Evolutionary conservation across 2,113 vertebrate genomes (phyloP).

Genomic region (Malurus melanocephalus): DNA sequence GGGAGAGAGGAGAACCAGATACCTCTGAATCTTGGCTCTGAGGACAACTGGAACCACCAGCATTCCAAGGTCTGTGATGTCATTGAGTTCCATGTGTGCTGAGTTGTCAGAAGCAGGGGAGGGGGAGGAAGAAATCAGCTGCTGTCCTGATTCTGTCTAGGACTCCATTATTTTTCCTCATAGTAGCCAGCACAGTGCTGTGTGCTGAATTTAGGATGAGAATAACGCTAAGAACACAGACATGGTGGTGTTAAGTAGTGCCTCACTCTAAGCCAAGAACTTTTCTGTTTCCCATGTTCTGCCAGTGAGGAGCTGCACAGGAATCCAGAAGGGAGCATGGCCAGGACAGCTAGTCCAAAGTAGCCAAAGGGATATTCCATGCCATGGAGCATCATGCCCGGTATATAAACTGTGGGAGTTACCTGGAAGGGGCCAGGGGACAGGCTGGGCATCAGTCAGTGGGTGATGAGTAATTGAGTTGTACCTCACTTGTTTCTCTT

Average conservation of each 20-base stretch:
- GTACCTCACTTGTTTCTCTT: background rate
- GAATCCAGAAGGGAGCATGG: background rate
- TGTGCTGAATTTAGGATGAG: background rate
- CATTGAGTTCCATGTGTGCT: background rate
- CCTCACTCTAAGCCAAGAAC: background rate
- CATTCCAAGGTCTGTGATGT: conserved; percentile 21
- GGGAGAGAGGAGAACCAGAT: background rate
- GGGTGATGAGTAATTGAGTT: background rate
- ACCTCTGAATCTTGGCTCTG: background rate
- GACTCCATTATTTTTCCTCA: background rate
- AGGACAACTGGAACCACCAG: background rate
- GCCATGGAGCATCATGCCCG: background rate
- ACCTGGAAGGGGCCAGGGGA: background rate
- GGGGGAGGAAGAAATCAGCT: background rate
- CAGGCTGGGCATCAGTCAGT: fast-evolving
- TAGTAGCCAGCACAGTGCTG: background rate
- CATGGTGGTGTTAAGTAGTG: background rate
- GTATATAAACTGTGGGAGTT: background rate
- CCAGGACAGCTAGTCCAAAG: background rate
- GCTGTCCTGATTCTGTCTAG: background rate
- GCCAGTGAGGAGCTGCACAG: background rate
- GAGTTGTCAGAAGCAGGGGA: background rate
- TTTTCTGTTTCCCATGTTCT: background rate
- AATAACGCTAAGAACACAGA: background rate
- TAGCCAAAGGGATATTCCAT: background rate